Evolutionary conservation across 2,888 invertebrate genomes (phyloP), one percentile per base, ranked within the genome.

Genomic region (Sinohyriopsis cumingii): DNA sequence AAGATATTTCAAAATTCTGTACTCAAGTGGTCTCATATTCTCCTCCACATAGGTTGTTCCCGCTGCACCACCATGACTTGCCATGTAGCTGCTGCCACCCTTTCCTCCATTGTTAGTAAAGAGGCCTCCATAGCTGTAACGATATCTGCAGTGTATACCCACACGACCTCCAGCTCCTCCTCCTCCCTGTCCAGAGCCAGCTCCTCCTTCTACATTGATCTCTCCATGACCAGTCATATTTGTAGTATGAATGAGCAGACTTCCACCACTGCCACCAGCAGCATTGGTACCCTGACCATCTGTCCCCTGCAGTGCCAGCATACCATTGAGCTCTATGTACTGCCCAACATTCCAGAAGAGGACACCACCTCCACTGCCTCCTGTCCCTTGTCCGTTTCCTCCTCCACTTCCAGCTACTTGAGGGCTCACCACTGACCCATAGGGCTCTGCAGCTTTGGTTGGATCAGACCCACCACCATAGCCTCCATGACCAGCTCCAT

Each of bases 191-290:
- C 78, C 84, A 61, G 74, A 59, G 12, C 77, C 85, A 28, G 76
- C 82, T n/a, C 84, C 85, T 25, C 84, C 84, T 1, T 62, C 75
- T 15, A 81, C 81, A 56, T 78, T 81, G 60, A 85, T 79, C 63
- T 82, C 80, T 33, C 85, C 85, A 67, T 85, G 85, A 18, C 85
- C 85, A 1, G 84, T 83, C 19, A 84, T 80, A 70, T 85, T 84
- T 60, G 81, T 79, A 33, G 84, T 78, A 45, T 80, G 71, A 55
- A 85, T 79, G 28, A 79, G 71, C 28, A 85, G 33, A 61, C 82
- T 82, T 6, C 85, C 85, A 33, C 85, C 85, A 72, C 81, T 82
- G 6, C 85, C 85, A 24, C 85, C 85, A 22, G 81, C 84, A 53
- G 83, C 77, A 73, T 83, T 73, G 7, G 25, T 20, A 53, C 82